Conservation (phyloP, 2,113 vertebrate genomes). For the Triplophysa rosa region DNA sequence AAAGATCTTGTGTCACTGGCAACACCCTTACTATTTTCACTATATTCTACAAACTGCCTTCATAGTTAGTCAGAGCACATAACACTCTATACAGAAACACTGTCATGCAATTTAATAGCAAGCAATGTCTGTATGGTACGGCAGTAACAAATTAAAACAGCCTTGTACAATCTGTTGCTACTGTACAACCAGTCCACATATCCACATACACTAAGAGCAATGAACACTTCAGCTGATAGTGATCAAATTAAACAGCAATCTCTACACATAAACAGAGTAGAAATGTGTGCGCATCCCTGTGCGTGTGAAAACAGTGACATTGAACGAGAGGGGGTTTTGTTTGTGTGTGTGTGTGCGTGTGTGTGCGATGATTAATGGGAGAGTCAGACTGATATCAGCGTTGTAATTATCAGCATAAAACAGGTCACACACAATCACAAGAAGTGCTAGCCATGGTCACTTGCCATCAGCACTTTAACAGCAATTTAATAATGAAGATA, state of each 20-base stretch:
- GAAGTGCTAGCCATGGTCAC: not conserved
- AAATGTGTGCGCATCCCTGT: slow-evolving; percentile 21
- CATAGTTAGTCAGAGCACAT: slow-evolving; percentile 9
- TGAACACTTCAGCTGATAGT: slow-evolving; percentile 21
- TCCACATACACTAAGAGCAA: slow-evolving; percentile 15
- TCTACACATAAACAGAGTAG: not conserved
- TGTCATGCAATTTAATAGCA: not conserved
- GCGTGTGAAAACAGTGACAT: slow-evolving; percentile 9
- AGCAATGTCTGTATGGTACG: not conserved
- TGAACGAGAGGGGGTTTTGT: not conserved
- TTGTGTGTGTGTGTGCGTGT: slow-evolving; percentile 25
- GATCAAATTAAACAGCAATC: slow-evolving; percentile 6
- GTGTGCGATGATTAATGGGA: slow-evolving; percentile 49
- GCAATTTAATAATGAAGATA: slow-evolving; percentile 34
- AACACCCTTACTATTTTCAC: not conserved
- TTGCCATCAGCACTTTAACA: slow-evolving; percentile 17
- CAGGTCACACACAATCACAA: slow-evolving; percentile 30
- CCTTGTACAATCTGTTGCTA: not conserved
- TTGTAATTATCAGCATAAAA: slow-evolving; percentile 50
- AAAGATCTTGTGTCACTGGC: not conserved
- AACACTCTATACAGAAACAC: not conserved
- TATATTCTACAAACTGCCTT: not conserved
- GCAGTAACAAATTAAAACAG: slow-evolving; percentile 1
- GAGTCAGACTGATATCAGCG: slow-evolving; percentile 48
- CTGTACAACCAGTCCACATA: not conserved